phyloP scores from a whole-genome alignment of 1,140 invertebrate species.

The Octopus bimaculoides region DNA sequence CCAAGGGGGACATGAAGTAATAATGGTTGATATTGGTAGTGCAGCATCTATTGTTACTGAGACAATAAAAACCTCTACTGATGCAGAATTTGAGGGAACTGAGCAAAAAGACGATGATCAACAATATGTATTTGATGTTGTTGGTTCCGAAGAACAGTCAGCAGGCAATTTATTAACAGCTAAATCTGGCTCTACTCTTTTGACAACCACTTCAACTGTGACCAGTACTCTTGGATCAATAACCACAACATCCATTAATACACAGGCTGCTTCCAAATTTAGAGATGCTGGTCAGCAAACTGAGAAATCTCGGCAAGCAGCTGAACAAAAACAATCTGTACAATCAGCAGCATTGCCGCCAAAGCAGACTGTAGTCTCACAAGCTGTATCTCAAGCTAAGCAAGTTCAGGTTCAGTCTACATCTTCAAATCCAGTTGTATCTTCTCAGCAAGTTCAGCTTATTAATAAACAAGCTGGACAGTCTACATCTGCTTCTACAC shows the following conservation, averaged over 20 bases:
- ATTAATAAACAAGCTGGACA: too few relatives aligned
- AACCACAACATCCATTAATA: neutral
- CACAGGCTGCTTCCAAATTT: conserved; percentile 6
- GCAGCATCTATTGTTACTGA: neutral
- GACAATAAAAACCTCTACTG: neutral
- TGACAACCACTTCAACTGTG: neutral
- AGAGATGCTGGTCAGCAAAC: conserved; percentile 10
- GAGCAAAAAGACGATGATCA: neutral
- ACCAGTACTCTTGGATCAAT: neutral
- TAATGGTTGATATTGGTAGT: conserved; percentile 1
- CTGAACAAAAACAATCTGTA: neutral
- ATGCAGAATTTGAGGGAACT: neutral
- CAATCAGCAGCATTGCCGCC: neutral
- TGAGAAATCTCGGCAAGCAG: neutral
- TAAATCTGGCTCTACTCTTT: neutral
- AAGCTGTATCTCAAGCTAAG: neutral
- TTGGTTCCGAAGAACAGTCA: neutral
- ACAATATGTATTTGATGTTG: neutral
- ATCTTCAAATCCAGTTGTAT: too few relatives aligned
- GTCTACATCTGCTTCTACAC: too few relatives aligned
- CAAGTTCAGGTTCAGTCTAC: neutral
- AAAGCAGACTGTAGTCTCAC: neutral
- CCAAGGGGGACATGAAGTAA: neutral
- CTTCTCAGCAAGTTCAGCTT: too few relatives aligned
- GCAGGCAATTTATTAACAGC: neutral